Evolutionary conservation across 2,888 invertebrate genomes (phyloP), one percentile per base, ranked within the genome.

Genomic region (Pemphredon lugubris): DNA sequence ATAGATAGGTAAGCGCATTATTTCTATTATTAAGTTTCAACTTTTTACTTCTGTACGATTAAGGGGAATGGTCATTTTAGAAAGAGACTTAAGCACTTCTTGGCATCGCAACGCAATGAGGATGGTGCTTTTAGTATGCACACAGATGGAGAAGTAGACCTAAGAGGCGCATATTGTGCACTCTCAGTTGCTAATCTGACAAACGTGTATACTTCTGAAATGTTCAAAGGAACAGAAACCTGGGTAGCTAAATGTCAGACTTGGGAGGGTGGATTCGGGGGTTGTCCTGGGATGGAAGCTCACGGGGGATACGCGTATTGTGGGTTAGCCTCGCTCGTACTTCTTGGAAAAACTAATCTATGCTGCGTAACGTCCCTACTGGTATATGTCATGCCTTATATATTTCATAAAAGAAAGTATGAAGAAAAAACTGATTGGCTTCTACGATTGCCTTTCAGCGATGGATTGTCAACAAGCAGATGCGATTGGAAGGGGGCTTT

Each of bases 301-400:
- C 99, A 99, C 91, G 99, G 99, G 1, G 99, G 99, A n/a, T 99
- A 99, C 90, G 95, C 98, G 0, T 99, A 97, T 90, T 99, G 99
- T 92, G 99, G 97, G 0, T 92, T 98, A 72, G 98, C 99, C 55
- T 93, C 97, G 0, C 91, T 99, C 44, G 93, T 96, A 2, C 91
- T 99, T 67, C 91, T 99, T 13, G 94, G 94, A 75, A 93, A 94
- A 85, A 93, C 94, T 37, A 91, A 94, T 79, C 90, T 95, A 23
- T 95, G 96, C 90, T 94, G 97, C 90, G 90, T 95, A 58, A 93
- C 94, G 86, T 92, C 94, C 4, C 90, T 98, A 60, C 89, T 96
- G 87, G 93, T 93, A 90, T 85, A 84, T 83, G 2, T 18, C 1
- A 21, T 0, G 4, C 4, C 7, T n/a, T 4, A 2, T 3, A 26